Evolutionary conservation across 2,113 vertebrate species (phyloP).

Genomic region (Bostrychus sinensis): DNA sequence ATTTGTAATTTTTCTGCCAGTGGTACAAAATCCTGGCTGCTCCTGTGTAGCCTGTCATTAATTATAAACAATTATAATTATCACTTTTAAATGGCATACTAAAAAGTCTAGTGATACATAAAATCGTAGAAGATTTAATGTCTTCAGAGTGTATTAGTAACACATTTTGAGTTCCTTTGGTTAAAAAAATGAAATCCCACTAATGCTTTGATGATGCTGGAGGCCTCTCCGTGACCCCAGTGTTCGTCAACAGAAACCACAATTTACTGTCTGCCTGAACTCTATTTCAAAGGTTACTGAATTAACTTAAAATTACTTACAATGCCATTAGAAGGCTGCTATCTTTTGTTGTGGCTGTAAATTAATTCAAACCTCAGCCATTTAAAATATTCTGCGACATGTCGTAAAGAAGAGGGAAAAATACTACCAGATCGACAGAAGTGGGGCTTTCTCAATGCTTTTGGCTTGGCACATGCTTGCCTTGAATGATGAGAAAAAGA

Average conservation of each 20-base stretch:
- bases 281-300: constrained; percentile 92
- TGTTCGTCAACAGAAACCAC: constrained; percentile 76
- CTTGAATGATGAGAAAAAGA: constrained; percentile 96
- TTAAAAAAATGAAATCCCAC: constrained; percentile 54
- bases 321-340: constrained; percentile 91
- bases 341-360: constrained; percentile 93
- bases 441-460: constrained; percentile 90
- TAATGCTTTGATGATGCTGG: constrained; percentile 65
- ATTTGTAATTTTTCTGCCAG: too few species aligned
- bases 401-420: constrained; percentile 68
- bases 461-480: constrained; percentile 90
- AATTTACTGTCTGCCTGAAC: constrained; percentile 90
- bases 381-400: constrained; percentile 91
- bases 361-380: constrained; percentile 95
- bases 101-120: constrained; percentile 3
- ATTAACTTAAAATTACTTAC: constrained; percentile 97
- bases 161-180: constrained; percentile 48
- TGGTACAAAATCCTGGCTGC: too few species aligned
- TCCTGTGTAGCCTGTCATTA: constrained; percentile 7
- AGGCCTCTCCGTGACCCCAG: constrained; percentile 70
- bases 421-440: constrained; percentile 59
- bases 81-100: not conserved
- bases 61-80: not conserved
- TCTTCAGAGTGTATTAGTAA: constrained; percentile 39
- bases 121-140: constrained; percentile 13